Evolutionary conservation across 2,888 invertebrate species (phyloP).

Genomic region (Mongoloraphidia duomilia): DNA sequence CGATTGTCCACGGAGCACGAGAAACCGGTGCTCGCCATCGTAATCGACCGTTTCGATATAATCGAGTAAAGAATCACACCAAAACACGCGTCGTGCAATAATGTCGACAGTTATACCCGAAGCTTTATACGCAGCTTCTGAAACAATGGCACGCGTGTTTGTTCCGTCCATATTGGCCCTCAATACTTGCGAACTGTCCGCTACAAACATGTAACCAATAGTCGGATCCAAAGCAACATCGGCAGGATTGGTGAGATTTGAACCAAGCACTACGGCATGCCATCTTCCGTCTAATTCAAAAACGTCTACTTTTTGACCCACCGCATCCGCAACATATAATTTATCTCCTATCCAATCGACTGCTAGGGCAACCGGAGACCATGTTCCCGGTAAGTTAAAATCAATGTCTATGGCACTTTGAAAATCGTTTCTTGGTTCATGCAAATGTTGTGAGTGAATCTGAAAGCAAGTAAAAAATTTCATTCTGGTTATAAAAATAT

Average conservation of each 20-base stretch:
- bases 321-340: conserved; percentile 83
- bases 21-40: conserved; percentile 65
- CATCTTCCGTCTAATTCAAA: conserved; percentile 75
- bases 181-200: conserved; percentile 69
- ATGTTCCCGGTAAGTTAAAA: conserved; percentile 65
- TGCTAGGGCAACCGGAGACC: conserved; percentile 82
- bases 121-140: conserved; percentile 87
- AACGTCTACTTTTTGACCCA: conserved; percentile 88
- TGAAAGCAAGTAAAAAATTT: conserved; percentile 20
- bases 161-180: conserved; percentile 93
- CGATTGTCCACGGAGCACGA: conserved; percentile 66
- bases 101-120: conserved; percentile 84
- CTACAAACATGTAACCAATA: conserved; percentile 74
- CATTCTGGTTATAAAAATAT: neutral
- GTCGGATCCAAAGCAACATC: conserved; percentile 90
- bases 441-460: conserved; percentile 46
- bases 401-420: conserved; percentile 40
- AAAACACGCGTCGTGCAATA: conserved; percentile 80
- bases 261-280: conserved; percentile 83
- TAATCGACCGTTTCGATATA: conserved; percentile 95
- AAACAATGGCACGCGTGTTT: conserved; percentile 64
- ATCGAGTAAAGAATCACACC: conserved; percentile 91
- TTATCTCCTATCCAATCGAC: conserved; percentile 97
- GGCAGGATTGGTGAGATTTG: conserved; percentile 79
- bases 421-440: conserved; percentile 29